These are phyloP conservation scores for Morpho deidamia DNA, from an alignment of 2,888 invertebrate genomes.

Conservation along the genomic window DNA sequence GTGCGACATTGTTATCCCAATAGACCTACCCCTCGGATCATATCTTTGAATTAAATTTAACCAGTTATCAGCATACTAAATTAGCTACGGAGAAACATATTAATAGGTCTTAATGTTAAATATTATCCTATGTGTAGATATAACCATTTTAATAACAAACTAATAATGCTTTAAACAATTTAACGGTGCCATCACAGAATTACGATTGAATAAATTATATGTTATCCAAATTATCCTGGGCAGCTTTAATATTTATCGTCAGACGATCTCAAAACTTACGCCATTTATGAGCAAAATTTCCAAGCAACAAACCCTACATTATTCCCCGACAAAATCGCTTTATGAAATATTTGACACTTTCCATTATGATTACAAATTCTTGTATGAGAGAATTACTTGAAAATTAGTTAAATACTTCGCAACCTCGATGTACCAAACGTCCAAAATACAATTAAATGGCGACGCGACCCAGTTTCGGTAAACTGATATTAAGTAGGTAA, in stretches of 20 bases:
- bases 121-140: too few relatives aligned
- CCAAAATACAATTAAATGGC: too few relatives aligned
- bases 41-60: slow-evolving; percentile 44
- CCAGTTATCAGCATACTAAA: slow-evolving; percentile 15
- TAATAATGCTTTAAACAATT: too few relatives aligned
- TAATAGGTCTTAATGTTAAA: too few relatives aligned
- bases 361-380: slow-evolving; percentile 15
- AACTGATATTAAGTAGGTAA: too few relatives aligned
- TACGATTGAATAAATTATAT: slow-evolving; percentile 25
- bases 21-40: slow-evolving; percentile 55
- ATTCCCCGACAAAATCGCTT: slow-evolving; percentile 35
- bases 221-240: not conserved
- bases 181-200: too few relatives aligned
- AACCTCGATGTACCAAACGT: too few relatives aligned
- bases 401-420: not conserved
- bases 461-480: too few relatives aligned
- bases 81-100: too few relatives aligned
- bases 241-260: slow-evolving; percentile 25
- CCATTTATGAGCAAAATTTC: slow-evolving; percentile 45
- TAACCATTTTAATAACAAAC: too few relatives aligned
- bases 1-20: slow-evolving; percentile 74
- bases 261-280: slow-evolving; percentile 48
- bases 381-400: not conserved
- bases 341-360: slow-evolving; percentile 47
- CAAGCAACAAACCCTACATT: slow-evolving; percentile 37